Conservation (phyloP, 1,140 invertebrate species). For the Neoseiulus cucumeris region DNA sequence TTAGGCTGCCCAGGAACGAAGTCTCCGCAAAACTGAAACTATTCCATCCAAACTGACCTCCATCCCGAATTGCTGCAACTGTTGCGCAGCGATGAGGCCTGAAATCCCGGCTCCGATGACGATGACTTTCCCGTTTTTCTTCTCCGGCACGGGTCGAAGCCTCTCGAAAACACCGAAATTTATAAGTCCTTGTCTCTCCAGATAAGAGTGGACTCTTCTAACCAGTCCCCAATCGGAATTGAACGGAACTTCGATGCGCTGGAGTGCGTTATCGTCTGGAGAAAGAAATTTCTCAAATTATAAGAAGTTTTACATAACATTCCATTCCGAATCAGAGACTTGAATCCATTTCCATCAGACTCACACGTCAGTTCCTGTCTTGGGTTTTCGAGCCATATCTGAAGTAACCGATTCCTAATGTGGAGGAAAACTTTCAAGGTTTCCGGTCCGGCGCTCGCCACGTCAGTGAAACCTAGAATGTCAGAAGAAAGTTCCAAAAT, state of each 20-base stretch:
- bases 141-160: constrained; percentile 36
- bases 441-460: constrained; percentile 52
- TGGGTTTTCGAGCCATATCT: constrained; percentile 90
- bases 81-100: constrained; percentile 75
- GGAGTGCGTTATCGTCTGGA: constrained; percentile 40
- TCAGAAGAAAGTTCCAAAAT: too few species aligned
- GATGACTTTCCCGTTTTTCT: constrained; percentile 70
- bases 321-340: too few species aligned
- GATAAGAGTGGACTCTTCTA: constrained; percentile 64
- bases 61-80: constrained; percentile 84
- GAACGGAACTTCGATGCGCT: constrained; percentile 67
- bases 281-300: too few species aligned
- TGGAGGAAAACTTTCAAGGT: constrained; percentile 77
- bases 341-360: neutral
- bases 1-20: neutral
- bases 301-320: too few species aligned
- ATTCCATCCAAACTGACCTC: constrained; percentile 53
- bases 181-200: constrained; percentile 89
- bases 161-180: constrained; percentile 94
- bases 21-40: neutral
- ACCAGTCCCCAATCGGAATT: constrained; percentile 55
- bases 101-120: constrained; percentile 88
- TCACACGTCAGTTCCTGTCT: constrained; percentile 66
- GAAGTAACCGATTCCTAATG: constrained; percentile 76
- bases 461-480: constrained; percentile 52